Conservation (phyloP, 2,888 invertebrate genomes). For the Chouioia cunea region DNA sequence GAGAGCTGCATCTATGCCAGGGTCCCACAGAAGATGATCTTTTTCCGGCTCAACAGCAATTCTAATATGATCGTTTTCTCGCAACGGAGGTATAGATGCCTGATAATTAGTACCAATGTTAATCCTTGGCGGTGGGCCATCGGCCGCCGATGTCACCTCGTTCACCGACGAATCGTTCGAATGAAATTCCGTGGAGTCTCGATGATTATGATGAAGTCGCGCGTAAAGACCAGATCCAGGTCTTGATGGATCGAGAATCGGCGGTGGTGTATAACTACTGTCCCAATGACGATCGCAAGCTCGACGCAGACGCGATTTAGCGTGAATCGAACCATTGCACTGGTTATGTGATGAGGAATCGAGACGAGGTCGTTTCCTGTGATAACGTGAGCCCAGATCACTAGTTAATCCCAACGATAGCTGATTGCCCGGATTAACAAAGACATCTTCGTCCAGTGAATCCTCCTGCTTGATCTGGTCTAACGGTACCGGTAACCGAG, state of each 20-base stretch:
- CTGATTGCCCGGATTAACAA: slow-evolving; percentile 80
- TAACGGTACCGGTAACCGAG: slow-evolving; percentile 59
- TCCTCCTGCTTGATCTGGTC: slow-evolving; percentile 75
- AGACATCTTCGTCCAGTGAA: slow-evolving; percentile 78
- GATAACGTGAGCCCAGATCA: slow-evolving; percentile 68
- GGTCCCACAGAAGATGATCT: slow-evolving; percentile 90
- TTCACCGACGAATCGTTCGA: slow-evolving; percentile 66
- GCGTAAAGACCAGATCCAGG: slow-evolving; percentile 87
- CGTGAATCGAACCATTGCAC: slow-evolving; percentile 61
- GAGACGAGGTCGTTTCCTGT: slow-evolving; percentile 76
- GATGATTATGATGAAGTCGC: slow-evolving; percentile 65
- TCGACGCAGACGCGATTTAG: slow-evolving; percentile 63
- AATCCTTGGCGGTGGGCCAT: slow-evolving; percentile 78
- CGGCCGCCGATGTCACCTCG: slow-evolving; percentile 55
- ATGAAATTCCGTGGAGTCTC: slow-evolving; percentile 62
- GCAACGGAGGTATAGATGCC: slow-evolving; percentile 78
- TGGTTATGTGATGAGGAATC: slow-evolving; percentile 70
- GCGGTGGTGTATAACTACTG: slow-evolving; percentile 88
- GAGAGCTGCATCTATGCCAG: slow-evolving; percentile 79
- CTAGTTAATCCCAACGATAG: slow-evolving; percentile 70
- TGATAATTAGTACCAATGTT: slow-evolving; percentile 91
- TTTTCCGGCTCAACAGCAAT: slow-evolving; percentile 68
- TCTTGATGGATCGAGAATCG: slow-evolving; percentile 92
- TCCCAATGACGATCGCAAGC: slow-evolving; percentile 67
- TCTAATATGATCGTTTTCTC: slow-evolving; percentile 68